These are phyloP conservation scores for Coptotermes formosanus DNA, from an alignment of 1,140 invertebrate genomes.

Conservation along the genomic window DNA sequence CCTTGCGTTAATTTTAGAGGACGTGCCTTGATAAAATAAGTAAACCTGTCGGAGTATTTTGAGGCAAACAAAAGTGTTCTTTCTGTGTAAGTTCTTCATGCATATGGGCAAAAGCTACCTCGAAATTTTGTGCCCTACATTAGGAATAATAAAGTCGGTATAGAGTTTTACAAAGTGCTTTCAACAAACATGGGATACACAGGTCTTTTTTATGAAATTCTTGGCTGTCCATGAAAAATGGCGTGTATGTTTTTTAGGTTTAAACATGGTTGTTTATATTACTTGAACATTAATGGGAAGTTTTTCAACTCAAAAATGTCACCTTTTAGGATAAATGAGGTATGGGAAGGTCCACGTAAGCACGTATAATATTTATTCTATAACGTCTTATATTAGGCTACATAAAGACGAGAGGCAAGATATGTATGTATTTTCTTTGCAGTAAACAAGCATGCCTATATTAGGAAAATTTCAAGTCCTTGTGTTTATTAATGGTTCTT, in stretches of 20 bases:
- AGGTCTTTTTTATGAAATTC: background rate
- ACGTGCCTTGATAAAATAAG: constrained; percentile 8
- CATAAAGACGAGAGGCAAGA: no score
- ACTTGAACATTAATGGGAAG: background rate
- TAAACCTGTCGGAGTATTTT: background rate
- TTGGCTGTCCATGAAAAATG: background rate
- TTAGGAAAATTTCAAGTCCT: no score
- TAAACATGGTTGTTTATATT: background rate
- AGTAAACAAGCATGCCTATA: no score
- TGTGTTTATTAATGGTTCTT: no score
- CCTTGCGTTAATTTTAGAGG: background rate
- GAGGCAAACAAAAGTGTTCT: background rate
- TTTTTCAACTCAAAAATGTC: background rate
- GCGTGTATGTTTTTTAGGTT: background rate
- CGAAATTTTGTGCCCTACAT: background rate
- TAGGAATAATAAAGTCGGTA: background rate
- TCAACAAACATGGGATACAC: background rate
- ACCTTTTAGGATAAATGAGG: background rate
- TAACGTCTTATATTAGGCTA: background rate
- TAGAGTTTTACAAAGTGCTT: no score
- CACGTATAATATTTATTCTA: background rate
- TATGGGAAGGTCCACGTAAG: background rate
- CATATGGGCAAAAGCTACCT: background rate
- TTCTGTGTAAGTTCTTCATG: background rate
- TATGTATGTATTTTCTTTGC: no score